Evolutionary conservation across 2,113 vertebrate species (phyloP), one percentile per base, ranked within the genome.

Genomic region (Percopsis transmontana): DNA sequence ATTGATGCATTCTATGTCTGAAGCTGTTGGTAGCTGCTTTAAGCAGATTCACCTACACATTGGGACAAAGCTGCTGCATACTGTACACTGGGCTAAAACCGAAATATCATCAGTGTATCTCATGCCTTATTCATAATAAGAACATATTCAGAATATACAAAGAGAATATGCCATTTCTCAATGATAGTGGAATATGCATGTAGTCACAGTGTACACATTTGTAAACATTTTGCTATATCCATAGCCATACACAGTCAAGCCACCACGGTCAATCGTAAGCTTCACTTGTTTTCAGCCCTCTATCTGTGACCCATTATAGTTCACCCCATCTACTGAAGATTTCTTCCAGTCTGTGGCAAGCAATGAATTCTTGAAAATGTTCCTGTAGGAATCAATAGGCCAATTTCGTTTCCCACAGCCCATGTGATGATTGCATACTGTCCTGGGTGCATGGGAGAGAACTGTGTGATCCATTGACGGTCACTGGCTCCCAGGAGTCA

Each of bases 321-420:
- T 48, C 21, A 44, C 24, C 47, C 77, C 56, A 63, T 70, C 72
- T 71, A 47, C 66, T 39, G 48, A 75, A 51, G 51, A 63, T 62
- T 66, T 24, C n/a, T n/a, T 33, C 20, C 2, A 2, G 45, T 68
- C 59, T 18, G 15, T 12, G 3, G 52, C 39, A 53, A 62, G 40
- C 45, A 68, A 42, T 76, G 56, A 74, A 62, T 72, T 63, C 60
- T 68, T 70, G 52, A 62, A 74, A 85, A 74, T 53, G 44, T 71
- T 39, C 65, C 66, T 66, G 56, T 42, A 67, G 40, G 56, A 79
- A 79, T 75, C 55, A 10, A 77, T 82, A 69, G 40, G 41, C 58
- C 64, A 60, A 58, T 72, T 69, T 63, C 39, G 44, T 73, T 72
- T 45, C 48, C 41, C 42, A 48, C 58, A 55, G 21, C 38, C 23